Base-by-base conservation (phyloP, 2,888 invertebrate species). In the Polyploca ridens region DNA sequence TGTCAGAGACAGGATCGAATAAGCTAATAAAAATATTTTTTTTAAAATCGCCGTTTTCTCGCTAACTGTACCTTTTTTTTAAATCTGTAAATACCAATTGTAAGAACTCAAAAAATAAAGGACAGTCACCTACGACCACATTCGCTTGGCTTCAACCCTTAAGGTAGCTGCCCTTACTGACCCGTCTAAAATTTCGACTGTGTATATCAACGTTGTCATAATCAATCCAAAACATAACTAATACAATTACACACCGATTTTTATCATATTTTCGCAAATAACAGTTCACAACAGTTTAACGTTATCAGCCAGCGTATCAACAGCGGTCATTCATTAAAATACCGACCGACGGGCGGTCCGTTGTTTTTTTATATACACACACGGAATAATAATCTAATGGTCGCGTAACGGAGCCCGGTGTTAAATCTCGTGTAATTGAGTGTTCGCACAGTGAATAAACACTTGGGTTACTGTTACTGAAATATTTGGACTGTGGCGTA, bases 391-490 rank as follows among this genome's bases (percentile, higher is more conserved):
- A 75, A 80, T 78, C 69, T 68, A 66, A 74, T 72, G 66, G 66
- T 67, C 69, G 68, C 67, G 77, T 78, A 77, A 76, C 79, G 76
- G 76, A 67, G 68, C 67, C 58, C 62, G 58, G 66, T 64, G 65
- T 64, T 58, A 71, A n/a, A 77, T 75, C 74, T 73, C 73, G 62
- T 72, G 76, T 78, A 76, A 77, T 80, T 77, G 75, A 74, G 70
- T 71, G 74, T 72, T 69, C 69, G 69, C 62, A 66, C 60, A 68
- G 63, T 67, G 54, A 41, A 60, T 60, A 60, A 41, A 67, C 64
- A 62, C 62, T 54, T 58, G 57, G 65, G 58, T 63, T 75, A 77
- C 76, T 77, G 76, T 77, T 77, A 73, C 63, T 65, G 41, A 46
- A 14, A 13, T 11, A 19, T n/a, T 19, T 65, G 16, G 1, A 19